Evolutionary conservation across 2,797 vertebrate species (phyloP), one percentile per base, ranked within the genome.

Genomic region (Menidia menidia): DNA sequence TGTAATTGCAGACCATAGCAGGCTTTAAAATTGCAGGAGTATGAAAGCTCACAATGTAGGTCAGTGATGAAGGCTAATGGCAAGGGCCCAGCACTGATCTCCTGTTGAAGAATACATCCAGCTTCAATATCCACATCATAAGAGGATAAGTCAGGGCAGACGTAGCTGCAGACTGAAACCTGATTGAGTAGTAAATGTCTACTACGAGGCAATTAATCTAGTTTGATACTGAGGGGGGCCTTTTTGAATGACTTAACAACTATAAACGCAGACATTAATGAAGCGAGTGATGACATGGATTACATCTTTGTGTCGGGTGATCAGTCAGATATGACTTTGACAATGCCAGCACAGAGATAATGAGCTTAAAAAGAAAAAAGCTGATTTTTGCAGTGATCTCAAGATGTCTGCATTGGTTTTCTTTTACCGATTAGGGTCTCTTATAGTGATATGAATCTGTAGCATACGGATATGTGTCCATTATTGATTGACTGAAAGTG

Each of bases 241-340:
- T 52, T 31, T 53, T 55, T 60, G 41, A 44, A 71, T 25, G 44
- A 50, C 32, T 66, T 65, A 6, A 33, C 59, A 66, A 67, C 58
- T 50, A 32, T 60, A 80, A 77, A 52, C 31, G 53, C 64, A 66
- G 60, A 66, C 11, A 11, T 6, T 53, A 45, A 41, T 12, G 59
- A 18, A 47, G 51, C 55, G 3, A 1, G n/a, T 18, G 52, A 68
- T 64, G 65, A 61, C 18, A 50, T 65, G 14, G 53, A 62, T 62
- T 61, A 33, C 55, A 44, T 59, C 68, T 60, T 45, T 10, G 4
- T 59, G 48, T 30, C 43, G 14, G 45, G 58, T 59, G 60, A 75
- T 82, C 60, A 82, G 57, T 60, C 51, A 55, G 45, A 61, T 61
- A 51, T 60, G 60, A 57, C 30, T 60, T 63, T 56, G 45, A 67